Evolutionary conservation across 1,140 invertebrate species (phyloP).

Genomic region (Calliphora vicina): DNA sequence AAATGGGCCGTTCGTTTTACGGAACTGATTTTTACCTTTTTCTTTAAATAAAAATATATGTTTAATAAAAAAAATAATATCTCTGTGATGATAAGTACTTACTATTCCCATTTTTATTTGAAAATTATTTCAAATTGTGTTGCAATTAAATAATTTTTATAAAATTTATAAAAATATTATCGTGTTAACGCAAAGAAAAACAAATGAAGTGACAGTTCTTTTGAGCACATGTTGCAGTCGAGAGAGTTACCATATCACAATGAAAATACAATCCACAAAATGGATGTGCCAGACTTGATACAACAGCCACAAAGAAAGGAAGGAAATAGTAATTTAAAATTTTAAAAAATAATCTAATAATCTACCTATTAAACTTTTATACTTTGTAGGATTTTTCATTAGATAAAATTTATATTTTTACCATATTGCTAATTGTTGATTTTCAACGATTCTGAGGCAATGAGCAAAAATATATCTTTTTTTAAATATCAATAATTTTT

Average conservation of each 20-base stretch:
- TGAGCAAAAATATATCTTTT: too few species aligned
- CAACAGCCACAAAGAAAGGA: too few species aligned
- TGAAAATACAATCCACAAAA: neutral
- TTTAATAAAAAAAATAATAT: neutral
- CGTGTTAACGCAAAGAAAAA: neutral
- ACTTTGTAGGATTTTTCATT: too few species aligned
- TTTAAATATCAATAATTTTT: too few species aligned
- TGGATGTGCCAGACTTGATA: neutral
- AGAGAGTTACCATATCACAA: neutral
- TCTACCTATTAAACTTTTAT: too few species aligned
- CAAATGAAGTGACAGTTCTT: slow-evolving; percentile 29
- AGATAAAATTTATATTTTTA: too few species aligned
- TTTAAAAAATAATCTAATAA: too few species aligned
- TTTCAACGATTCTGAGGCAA: too few species aligned
- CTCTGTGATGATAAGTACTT: neutral
- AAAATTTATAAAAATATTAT: neutral
- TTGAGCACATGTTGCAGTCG: slow-evolving; percentile 22
- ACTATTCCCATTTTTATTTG: slow-evolving; percentile 36
- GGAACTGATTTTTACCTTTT: slow-evolving; percentile 62
- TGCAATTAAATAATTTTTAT: neutral
- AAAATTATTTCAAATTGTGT: neutral
- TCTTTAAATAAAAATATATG: slow-evolving; percentile 43
- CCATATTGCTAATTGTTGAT: too few species aligned
- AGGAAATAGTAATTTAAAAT: too few species aligned
- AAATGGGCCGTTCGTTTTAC: slow-evolving; percentile 60